Conservation (phyloP, 2,888 invertebrate species). For the Neuroscelio doddi region DNA sequence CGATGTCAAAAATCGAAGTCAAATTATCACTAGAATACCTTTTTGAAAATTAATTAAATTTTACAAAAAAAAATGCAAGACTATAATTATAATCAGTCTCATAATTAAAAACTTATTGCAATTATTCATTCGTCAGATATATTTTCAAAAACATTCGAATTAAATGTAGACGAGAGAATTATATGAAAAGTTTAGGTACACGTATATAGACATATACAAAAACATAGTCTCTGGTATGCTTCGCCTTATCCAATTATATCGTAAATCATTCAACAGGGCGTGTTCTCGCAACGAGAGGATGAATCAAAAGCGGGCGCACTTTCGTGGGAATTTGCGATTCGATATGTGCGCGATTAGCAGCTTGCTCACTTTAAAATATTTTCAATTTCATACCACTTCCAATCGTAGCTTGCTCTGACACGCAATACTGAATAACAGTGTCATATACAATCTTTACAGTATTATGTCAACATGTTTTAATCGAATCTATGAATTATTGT, state of each 20-base stretch:
- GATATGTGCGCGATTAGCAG: slow-evolving; percentile 22
- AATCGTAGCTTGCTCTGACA: too few species aligned
- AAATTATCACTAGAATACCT: too few species aligned
- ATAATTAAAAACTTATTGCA: too few species aligned
- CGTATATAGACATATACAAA: too few species aligned
- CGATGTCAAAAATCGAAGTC: too few species aligned
- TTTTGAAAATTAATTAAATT: too few species aligned
- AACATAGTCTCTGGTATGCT: slow-evolving; percentile 16
- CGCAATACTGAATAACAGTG: slow-evolving; percentile 14
- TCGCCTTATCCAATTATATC: slow-evolving; percentile 50
- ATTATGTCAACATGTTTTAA: slow-evolving; percentile 35
- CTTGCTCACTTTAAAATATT: slow-evolving; percentile 6
- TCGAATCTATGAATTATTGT: slow-evolving; percentile 20
- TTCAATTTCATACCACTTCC: slow-evolving; percentile 19
- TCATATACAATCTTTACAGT: slow-evolving; percentile 7
- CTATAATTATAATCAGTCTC: too few species aligned
- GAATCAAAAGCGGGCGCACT: slow-evolving; percentile 44
- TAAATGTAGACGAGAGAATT: slow-evolving; percentile 2
- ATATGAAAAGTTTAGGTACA: too few species aligned
- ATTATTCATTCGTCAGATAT: not conserved
- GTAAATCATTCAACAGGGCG: slow-evolving; percentile 51
- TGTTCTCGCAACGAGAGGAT: slow-evolving; percentile 42
- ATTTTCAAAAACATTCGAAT: slow-evolving; percentile 13
- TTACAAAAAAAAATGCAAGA: not conserved
- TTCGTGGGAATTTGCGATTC: slow-evolving; percentile 46